Percentiles rank a stretch among this genome's conserved stretches.
These are phyloP conservation scores for Dicycla oo DNA, from an alignment of 2,888 invertebrate genomes.

Conservation along the genomic window DNA sequence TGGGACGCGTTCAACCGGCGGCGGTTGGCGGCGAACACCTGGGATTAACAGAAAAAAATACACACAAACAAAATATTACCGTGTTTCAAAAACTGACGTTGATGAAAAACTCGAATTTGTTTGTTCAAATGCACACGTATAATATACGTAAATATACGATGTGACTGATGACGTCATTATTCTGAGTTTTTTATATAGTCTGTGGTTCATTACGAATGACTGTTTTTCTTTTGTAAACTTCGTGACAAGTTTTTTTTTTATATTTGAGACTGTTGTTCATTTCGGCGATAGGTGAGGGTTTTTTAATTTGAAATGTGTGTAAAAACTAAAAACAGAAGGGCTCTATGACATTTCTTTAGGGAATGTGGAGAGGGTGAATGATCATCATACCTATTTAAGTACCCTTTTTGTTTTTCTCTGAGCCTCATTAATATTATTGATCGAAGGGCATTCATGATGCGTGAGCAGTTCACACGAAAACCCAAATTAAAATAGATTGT, in stretches of 20 bases:
- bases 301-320: conserved; percentile 52
- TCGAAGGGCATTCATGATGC: no score
- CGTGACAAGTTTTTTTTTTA: conserved; percentile 29
- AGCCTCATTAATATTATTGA: no score
- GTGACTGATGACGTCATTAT: conserved; percentile 44
- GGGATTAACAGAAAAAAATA: conserved; percentile 5
- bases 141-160: no score
- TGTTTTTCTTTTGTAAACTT: conserved; percentile 49
- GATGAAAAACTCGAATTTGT: conserved; percentile 42
- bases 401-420: neutral
- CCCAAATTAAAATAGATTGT: conserved; percentile 6
- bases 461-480: no score
- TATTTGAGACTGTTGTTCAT: conserved; percentile 32
- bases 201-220: conserved; percentile 43
- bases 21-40: no score
- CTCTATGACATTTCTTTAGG: conserved; percentile 7
- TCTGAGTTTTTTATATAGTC: conserved; percentile 41
- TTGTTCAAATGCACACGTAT: conserved; percentile 69
- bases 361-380: neutral
- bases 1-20: no score
- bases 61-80: conserved; percentile 1
- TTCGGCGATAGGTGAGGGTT: conserved; percentile 32
- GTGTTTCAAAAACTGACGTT: conserved; percentile 32
- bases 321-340: conserved; percentile 27
- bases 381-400: no score